phyloP scores from a whole-genome alignment of 2,888 invertebrate genomes.

The Gari tellinella region DNA sequence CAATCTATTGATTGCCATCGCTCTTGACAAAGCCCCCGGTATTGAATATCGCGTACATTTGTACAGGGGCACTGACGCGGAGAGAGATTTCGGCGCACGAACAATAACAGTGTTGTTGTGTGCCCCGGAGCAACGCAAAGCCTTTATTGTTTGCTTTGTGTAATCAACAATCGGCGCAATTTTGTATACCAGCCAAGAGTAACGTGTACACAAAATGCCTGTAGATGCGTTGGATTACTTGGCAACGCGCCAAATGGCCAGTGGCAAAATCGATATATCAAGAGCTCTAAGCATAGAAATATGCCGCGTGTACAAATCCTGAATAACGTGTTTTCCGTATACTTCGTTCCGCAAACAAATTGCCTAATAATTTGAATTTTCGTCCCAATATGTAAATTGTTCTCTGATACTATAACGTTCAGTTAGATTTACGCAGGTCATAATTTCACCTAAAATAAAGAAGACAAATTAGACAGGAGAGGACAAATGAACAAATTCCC shows the following conservation, averaged over 20 bases:
- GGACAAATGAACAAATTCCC: no score
- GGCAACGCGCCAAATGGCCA: constrained; percentile 45
- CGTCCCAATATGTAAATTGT: no score
- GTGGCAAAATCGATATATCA: constrained; percentile 32
- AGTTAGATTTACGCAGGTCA: no score
- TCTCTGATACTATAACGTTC: no score
- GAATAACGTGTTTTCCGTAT: no score
- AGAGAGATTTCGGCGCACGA: constrained; percentile 25
- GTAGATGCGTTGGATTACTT: constrained; percentile 17
- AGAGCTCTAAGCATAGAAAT: constrained; percentile 2
- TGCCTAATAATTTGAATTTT: no score
- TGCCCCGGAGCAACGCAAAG: constrained; percentile 28
- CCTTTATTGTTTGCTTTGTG: constrained; percentile 33
- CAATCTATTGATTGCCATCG: constrained; percentile 2
- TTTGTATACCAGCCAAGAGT: constrained; percentile 13
- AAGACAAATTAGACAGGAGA: no score
- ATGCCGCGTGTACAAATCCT: constrained; percentile 6
- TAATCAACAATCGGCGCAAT: constrained; percentile 24
- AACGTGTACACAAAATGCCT: constrained; percentile 40
- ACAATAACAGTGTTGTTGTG: constrained; percentile 32
- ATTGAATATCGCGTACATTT: constrained; percentile 15
- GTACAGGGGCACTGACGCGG: constrained; percentile 46
- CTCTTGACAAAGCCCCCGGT: constrained; percentile 26
- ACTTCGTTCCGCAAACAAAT: no score
- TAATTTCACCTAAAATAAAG: no score